These are phyloP conservation scores for Ericerus pela DNA, from an alignment of 1,140 invertebrate species.

Conservation along the genomic window DNA sequence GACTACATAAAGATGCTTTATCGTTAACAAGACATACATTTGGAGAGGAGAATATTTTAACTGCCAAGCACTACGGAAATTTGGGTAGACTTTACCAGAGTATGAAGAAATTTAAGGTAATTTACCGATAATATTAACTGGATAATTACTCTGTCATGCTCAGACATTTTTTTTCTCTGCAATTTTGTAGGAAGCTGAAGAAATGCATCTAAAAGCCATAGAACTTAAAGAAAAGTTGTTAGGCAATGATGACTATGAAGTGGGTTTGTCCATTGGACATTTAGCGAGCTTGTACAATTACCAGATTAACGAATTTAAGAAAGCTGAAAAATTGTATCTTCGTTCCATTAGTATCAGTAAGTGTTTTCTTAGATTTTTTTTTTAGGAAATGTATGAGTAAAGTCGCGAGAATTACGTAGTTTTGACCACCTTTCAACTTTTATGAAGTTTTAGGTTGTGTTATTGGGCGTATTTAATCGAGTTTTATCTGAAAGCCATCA, in stretches of 20 bases:
- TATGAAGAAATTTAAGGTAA: constrained; percentile 66
- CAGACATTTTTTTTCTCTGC: constrained; percentile 13
- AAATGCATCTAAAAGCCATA: constrained; percentile 81
- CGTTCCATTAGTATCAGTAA: constrained; percentile 76
- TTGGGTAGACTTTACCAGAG: constrained; percentile 80
- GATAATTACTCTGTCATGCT: constrained; percentile 14
- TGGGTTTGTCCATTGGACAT: constrained; percentile 78
- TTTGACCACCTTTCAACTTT: no score
- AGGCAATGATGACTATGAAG: constrained; percentile 77
- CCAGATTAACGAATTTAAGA: constrained; percentile 70
- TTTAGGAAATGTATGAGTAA: no score
- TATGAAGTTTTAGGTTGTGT: no score
- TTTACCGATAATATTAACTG: constrained; percentile 7
- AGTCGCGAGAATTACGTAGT: no score
- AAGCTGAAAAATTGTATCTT: constrained; percentile 72
- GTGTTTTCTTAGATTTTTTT: constrained; percentile 17
- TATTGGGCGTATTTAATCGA: no score
- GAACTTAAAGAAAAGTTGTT: constrained; percentile 75
- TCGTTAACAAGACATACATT: constrained; percentile 59
- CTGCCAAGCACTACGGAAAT: constrained; percentile 89
- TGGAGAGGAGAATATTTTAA: constrained; percentile 84
- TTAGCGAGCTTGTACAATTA: constrained; percentile 87
- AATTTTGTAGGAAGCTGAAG: constrained; percentile 54
- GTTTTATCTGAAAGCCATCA: no score
- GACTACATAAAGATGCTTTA: constrained; percentile 63